These are phyloP conservation scores for Microctonus aethiopoides DNA, from an alignment of 2,888 invertebrate genomes.

Conservation along the genomic window DNA sequence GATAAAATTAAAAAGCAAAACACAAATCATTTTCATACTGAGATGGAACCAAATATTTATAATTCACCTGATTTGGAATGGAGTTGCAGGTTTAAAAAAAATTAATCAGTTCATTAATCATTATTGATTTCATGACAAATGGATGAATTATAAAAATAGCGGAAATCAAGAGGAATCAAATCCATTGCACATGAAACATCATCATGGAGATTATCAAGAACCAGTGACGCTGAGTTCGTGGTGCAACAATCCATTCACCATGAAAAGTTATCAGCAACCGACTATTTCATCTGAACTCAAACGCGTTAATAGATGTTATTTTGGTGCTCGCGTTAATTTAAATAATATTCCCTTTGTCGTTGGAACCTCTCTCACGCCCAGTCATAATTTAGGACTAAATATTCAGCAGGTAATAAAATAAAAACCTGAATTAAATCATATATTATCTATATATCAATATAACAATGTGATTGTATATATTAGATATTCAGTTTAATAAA, in stretches of 20 bases:
- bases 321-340: conserved; percentile 67
- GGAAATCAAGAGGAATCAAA: conserved; percentile 4
- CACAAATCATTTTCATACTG: neutral
- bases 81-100: neutral
- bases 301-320: conserved; percentile 71
- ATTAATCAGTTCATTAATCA: neutral
- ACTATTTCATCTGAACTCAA: conserved; percentile 77
- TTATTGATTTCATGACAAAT: conserved; percentile 11
- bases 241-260: conserved; percentile 41
- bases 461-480: neutral
- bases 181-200: neutral
- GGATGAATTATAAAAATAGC: conserved; percentile 22
- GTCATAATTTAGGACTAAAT: conserved; percentile 75
- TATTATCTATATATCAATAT: neutral
- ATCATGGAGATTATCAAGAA: neutral
- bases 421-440: neutral
- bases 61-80: neutral
- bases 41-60: neutral
- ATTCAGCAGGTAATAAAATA: conserved; percentile 70
- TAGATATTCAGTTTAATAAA: conserved; percentile 62
- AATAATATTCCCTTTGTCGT: conserved; percentile 74
- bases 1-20: neutral
- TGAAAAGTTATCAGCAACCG: conserved; percentile 71
- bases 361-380: conserved; percentile 73
- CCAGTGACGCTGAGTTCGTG: neutral